phyloP scores from a whole-genome alignment of 2,797 vertebrate genomes.

The Gymnothorax reevesii region DNA sequence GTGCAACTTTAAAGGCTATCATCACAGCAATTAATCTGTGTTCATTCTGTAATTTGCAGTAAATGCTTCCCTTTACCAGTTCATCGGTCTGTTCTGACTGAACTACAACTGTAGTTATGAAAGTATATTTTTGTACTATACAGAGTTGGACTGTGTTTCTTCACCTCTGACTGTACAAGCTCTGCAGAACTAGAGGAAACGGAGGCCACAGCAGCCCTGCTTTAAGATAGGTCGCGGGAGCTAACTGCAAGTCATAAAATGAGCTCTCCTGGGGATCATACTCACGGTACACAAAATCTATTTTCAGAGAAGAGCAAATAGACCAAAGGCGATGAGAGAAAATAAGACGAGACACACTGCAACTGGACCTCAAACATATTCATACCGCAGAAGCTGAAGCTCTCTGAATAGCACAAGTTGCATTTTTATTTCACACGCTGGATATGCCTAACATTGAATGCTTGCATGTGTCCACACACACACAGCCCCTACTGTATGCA shows the following conservation, averaged over 20 bases:
- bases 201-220: not conserved
- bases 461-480: not conserved
- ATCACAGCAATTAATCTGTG: too few species aligned
- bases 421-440: not conserved
- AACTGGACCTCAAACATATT: not conserved
- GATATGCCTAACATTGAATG: not conserved
- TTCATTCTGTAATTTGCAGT: too few species aligned
- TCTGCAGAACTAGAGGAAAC: not conserved
- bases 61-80: too few species aligned
- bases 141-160: not conserved
- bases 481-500: too few species aligned
- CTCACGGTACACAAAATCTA: not conserved
- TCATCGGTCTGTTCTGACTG: too few species aligned
- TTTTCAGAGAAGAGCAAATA: too few species aligned
- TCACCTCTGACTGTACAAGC: not conserved
- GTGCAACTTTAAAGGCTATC: too few species aligned
- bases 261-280: not conserved
- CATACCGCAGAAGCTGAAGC: not conserved
- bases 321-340: too few species aligned
- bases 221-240: not conserved
- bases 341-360: too few species aligned
- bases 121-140: too few species aligned
- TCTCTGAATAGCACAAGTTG: not conserved
- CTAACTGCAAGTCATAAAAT: not conserved
- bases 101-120: too few species aligned